Conservation (phyloP, 35 echinoderm and acorn worm genomes). For the Antedon bifida region DNA sequence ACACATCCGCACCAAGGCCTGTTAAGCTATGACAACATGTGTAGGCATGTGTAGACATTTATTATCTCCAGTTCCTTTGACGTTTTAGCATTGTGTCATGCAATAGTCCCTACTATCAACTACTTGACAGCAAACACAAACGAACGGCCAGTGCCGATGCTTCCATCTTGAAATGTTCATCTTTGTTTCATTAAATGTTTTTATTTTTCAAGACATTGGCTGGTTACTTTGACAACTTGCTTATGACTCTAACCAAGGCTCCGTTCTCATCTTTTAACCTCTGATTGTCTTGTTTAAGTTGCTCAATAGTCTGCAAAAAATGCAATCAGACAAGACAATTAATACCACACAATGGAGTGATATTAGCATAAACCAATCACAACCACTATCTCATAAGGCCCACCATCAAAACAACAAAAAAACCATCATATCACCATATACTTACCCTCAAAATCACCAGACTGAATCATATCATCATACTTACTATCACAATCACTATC, state of each 20-base stretch:
- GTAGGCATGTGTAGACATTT: too few species aligned
- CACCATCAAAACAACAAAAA: not conserved
- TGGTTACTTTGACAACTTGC: constrained; percentile 92
- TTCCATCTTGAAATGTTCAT: not conserved
- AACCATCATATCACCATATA: not conserved
- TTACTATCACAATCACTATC: too few species aligned
- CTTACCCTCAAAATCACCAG: not conserved
- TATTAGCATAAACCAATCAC: not conserved
- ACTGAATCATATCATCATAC: too few species aligned
- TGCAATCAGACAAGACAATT: not conserved
- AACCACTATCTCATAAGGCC: too few species aligned
- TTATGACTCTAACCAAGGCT: constrained; percentile 91
- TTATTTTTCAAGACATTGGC: not conserved
- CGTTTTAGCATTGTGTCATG: too few species aligned
- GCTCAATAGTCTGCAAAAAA: constrained; percentile 49
- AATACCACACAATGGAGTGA: not conserved
- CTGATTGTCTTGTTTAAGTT: constrained; percentile 96
- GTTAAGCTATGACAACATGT: too few species aligned
- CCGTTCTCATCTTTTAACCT: constrained; percentile 98
- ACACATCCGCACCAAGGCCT: too few species aligned
- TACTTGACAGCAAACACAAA: not conserved
- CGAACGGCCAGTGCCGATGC: not conserved
- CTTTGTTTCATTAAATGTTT: not conserved
- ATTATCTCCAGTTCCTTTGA: too few species aligned
- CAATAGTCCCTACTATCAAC: too few species aligned